These are phyloP conservation scores for Yponomeuta evonymella DNA, from an alignment of 2,888 invertebrate species.

Conservation along the genomic window DNA sequence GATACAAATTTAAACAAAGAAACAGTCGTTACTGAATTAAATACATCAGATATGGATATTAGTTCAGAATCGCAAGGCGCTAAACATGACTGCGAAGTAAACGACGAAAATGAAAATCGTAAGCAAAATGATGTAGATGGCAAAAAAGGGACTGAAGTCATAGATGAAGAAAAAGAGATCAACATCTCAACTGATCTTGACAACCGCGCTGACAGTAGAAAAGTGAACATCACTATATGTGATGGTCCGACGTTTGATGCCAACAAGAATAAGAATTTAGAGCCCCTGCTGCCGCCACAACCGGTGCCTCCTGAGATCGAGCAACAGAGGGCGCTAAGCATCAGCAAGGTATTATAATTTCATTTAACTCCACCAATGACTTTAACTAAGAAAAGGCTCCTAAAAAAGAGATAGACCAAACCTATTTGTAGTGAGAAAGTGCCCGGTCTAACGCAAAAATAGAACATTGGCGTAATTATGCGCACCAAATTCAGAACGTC, in stretches of 20 bases:
- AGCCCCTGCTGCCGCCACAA: constrained; percentile 77
- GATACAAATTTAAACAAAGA: constrained; percentile 11
- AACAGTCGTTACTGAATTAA: not conserved
- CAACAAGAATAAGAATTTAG: constrained; percentile 41
- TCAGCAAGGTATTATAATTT: constrained; percentile 80
- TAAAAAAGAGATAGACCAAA: too few relatives aligned
- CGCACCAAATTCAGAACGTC: too few relatives aligned
- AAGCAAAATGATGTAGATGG: constrained; percentile 15
- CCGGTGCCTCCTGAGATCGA: constrained; percentile 89
- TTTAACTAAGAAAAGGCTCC: too few relatives aligned
- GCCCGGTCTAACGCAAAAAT: too few relatives aligned
- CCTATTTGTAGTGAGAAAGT: too few relatives aligned
- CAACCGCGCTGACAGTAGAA: constrained; percentile 44
- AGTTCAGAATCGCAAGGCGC: not conserved
- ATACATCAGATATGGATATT: not conserved
- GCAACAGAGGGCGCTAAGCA: constrained; percentile 86
- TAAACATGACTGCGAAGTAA: constrained; percentile 19
- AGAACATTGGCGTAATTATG: too few relatives aligned
- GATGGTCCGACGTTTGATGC: constrained; percentile 51
- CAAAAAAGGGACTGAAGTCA: constrained; percentile 27
- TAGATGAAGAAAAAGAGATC: constrained; percentile 42
- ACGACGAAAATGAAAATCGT: constrained; percentile 13
- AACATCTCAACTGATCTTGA: constrained; percentile 44
- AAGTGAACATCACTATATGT: constrained; percentile 61
- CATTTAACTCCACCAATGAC: not conserved